Evolutionary conservation across 2,113 vertebrate genomes (phyloP).

Genomic region (Motacilla tschutschensis): DNA sequence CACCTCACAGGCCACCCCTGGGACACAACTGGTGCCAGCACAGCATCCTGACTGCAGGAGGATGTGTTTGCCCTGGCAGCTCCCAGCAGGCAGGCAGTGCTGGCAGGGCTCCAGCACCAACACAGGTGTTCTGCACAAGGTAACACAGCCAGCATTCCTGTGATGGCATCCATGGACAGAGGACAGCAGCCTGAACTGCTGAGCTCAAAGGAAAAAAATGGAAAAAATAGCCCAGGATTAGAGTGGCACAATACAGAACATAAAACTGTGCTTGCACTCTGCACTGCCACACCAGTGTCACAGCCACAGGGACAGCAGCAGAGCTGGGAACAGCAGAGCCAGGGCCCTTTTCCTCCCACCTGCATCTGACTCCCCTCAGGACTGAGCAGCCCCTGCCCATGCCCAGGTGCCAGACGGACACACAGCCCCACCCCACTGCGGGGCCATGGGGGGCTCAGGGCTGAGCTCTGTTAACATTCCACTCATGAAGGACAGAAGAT

Average conservation of each 20-base stretch:
- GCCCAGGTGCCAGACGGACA: neutral
- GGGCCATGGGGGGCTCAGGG: neutral
- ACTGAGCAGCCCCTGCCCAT: neutral
- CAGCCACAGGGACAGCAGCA: neutral
- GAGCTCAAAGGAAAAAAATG: neutral
- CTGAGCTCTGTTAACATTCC: neutral
- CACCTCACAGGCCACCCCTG: neutral
- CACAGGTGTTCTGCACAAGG: neutral
- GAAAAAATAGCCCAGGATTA: neutral
- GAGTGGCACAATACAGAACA: neutral
- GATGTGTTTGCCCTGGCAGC: neutral
- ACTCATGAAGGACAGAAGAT: neutral
- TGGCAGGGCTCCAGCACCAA: neutral
- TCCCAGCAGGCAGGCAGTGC: neutral
- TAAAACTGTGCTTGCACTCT: neutral
- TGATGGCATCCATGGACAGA: neutral
- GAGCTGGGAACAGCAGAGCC: neutral
- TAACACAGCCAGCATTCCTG: neutral
- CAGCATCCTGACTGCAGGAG: neutral
- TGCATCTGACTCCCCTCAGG: fast-evolving
- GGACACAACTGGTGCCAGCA: neutral
- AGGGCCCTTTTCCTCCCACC: neutral
- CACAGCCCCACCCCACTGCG: fast-evolving
- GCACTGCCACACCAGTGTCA: fast-evolving
- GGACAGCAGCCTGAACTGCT: fast-evolving